These are phyloP conservation scores for Pipistrellus kuhlii DNA, from an alignment of 2,797 vertebrate species.

Conservation along the genomic window DNA sequence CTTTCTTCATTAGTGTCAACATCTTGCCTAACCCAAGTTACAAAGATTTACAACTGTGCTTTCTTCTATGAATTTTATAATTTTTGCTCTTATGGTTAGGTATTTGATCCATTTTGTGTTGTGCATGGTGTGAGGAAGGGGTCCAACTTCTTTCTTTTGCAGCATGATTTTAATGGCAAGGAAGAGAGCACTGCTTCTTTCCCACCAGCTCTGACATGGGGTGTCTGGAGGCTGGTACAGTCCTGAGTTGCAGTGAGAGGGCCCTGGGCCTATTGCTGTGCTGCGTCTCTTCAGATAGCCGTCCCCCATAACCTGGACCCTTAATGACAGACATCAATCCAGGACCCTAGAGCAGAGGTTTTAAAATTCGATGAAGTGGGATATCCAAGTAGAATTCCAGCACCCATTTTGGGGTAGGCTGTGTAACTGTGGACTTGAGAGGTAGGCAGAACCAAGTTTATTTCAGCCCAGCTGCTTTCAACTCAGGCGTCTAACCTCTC, in stretches of 20 bases:
- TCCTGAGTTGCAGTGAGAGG: background rate
- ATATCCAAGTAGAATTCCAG: background rate
- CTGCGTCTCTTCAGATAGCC: background rate
- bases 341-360: background rate
- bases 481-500: slow-evolving; percentile 27
- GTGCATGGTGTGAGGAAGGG: background rate
- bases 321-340: background rate
- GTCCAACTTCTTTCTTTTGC: slow-evolving; percentile 18
- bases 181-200: background rate
- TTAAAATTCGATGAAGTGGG: background rate
- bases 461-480: background rate
- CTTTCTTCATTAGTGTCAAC: background rate
- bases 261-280: background rate
- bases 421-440: background rate
- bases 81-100: background rate
- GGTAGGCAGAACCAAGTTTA: background rate
- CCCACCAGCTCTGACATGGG: background rate
- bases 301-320: background rate
- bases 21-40: background rate
- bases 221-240: too few species aligned
- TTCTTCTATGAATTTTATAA: slow-evolving; percentile 2
- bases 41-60: background rate
- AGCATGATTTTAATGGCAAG: slow-evolving; percentile 27
- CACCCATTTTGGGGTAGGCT: background rate
- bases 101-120: slow-evolving; percentile 1